Base-by-base conservation (phyloP, 2,113 vertebrate genomes). In the Trichomycterus rosablanca region DNA sequence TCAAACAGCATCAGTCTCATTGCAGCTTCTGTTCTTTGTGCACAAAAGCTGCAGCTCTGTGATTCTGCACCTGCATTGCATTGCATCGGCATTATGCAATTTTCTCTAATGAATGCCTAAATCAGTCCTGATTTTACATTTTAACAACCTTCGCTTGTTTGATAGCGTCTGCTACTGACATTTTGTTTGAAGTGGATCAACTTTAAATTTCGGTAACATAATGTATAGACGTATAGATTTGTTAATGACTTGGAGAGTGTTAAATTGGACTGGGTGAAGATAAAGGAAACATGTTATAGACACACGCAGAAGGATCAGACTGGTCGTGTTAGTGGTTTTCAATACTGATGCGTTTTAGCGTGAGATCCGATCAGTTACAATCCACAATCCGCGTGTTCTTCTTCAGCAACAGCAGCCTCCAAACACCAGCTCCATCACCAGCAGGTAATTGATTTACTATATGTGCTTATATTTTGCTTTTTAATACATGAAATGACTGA, bases 31-130 rank as follows among this genome's bases (percentile, higher is more conserved):
- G 4, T 40, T 24, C 51, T 37, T 46, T 45, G 23, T 32, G 60
- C 42, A 30, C 45, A n/a, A 46, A 48, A 56, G 24, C 32, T 42
- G 59, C 58, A 45, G 37, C 18, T 40, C 40, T 35, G 6, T 18
- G 51, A 22, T 37, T 19, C n/a, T n/a, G n/a, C 37, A 40, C 37
- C 1, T 64, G 28, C 19, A 28, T 35, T 40, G 37, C 37, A 40
- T 28, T 22, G 62, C 52, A 30, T 6, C n/a, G 52, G 34, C 53
- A 15, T 48, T 15, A 24, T 26, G 24, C 15, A 30, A 6, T n/a
- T 39, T 54, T 28, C 23, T 5, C 10, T 11, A n/a, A 48, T 39
- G 19, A n/a, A 11, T 7, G 23, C 44, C 30, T 18, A 34, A 19
- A 28, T 18, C 23, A 30, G 19, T 10, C 40, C n/a, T 7, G 11